Conservation (phyloP, 2,797 vertebrate genomes). For the Apogon talboti region DNA sequence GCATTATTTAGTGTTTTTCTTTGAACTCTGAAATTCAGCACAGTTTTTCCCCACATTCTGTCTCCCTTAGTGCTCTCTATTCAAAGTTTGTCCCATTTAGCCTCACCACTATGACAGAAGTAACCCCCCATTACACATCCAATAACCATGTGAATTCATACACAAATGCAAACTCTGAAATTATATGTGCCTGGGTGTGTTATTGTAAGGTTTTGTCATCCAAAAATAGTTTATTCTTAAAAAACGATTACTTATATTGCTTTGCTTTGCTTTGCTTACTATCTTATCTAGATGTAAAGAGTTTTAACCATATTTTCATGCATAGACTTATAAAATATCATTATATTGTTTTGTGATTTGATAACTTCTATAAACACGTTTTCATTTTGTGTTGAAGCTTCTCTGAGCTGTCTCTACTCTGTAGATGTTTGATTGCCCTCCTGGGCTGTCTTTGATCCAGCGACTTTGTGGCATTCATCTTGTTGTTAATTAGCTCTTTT, state of each 20-base stretch:
- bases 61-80: slow-evolving; percentile 75
- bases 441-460: slow-evolving; percentile 60
- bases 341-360: no score
- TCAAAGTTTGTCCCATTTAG: slow-evolving; percentile 83
- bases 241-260: no score
- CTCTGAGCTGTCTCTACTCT: slow-evolving; percentile 41
- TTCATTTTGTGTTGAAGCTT: slow-evolving; percentile 41
- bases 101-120: slow-evolving; percentile 67
- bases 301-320: slow-evolving; percentile 21
- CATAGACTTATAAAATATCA: no score
- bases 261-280: slow-evolving; percentile 21
- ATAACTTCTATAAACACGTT: slow-evolving; percentile 1
- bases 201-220: slow-evolving; percentile 49
- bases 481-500: slow-evolving; percentile 73
- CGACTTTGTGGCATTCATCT: slow-evolving; percentile 72
- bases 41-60: slow-evolving; percentile 66
- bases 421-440: slow-evolving; percentile 53
- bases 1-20: slow-evolving; percentile 87
- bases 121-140: slow-evolving; percentile 55
- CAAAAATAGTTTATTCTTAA: slow-evolving; percentile 25
- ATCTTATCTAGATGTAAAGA: slow-evolving; percentile 36
- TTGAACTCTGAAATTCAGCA: slow-evolving; percentile 83
- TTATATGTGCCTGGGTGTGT: slow-evolving; percentile 46
- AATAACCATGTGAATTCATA: slow-evolving; percentile 60
- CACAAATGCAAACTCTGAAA: slow-evolving; percentile 55